Base-by-base conservation (phyloP, 2,888 invertebrate genomes). In the Steinernema scapterisci region DNA sequence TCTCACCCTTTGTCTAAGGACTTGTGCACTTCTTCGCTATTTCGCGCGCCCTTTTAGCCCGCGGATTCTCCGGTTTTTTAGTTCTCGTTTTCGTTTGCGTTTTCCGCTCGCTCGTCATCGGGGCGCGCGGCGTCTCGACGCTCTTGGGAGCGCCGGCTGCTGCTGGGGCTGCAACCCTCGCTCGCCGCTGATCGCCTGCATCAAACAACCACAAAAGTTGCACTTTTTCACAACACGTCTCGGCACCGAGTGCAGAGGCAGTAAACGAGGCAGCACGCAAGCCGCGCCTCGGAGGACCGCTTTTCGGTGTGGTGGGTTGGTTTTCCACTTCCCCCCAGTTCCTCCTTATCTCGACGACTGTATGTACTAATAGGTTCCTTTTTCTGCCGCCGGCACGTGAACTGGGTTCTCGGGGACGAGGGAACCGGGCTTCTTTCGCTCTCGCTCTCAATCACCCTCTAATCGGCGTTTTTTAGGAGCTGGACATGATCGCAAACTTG, bases 401-500 rank as follows among this genome's bases (percentile, higher is more conserved):
- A 38, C 38, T 38, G 38, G 38, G n/a, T n/a, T 38, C 38, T 38
- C 38, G 3, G 3, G 3, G 38, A 38, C 9, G 38, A 38, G 38
- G 38, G 38, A 9, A 38, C 5, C 3, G 9, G 38, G 38, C 5
- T 38, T 38, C 9, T 3, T 38, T 38, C 5, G 9, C 9, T 38
- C 3, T n/a, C n/a, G n/a, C n/a, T n/a, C n/a, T n/a, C n/a, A n/a
- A n/a, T n/a, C 38, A 38, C 38, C 9, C 38, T 38, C 38, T 38
- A 3, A 38, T 38, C 38, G 9, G 5, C 38, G 38, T 38, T 38
- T 77, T 77, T 38, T 73, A 77, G 77, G 77, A 77, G 54, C 54
- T 77, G 77, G 77, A 77, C 73, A 77, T 77, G 77, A 77, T 77
- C 63, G 76, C 77, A 27, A 77, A 77, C 73, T 70, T 77, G 52